Conservation (phyloP, 53 echinoderm and acorn worm genomes). For the Paelopatides confundens region DNA sequence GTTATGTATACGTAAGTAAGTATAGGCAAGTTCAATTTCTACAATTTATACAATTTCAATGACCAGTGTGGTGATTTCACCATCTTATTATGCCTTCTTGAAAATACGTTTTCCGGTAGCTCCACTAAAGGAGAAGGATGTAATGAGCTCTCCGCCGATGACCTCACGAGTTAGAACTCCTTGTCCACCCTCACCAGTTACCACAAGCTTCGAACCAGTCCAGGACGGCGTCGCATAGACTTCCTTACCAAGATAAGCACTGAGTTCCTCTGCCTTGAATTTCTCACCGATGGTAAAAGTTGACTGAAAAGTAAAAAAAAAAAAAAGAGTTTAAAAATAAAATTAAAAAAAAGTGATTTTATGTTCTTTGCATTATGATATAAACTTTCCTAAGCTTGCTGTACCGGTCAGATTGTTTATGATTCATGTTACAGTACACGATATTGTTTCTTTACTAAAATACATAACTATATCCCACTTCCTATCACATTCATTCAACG, state of each 20-base stretch:
- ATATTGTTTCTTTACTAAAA: too few species aligned
- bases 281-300: slow-evolving; percentile 61
- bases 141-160: slow-evolving; percentile 72
- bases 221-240: slow-evolving; percentile 74
- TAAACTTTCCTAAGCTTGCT: too few species aligned
- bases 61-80: not conserved
- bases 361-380: too few species aligned
- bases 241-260: slow-evolving; percentile 71
- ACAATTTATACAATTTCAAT: not conserved
- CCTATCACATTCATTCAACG: too few species aligned
- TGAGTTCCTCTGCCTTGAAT: slow-evolving; percentile 76
- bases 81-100: slow-evolving; percentile 71
- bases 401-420: too few species aligned
- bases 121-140: slow-evolving; percentile 70
- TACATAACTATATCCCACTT: too few species aligned
- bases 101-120: slow-evolving; percentile 72
- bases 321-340: not conserved
- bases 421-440: too few species aligned
- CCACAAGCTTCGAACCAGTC: slow-evolving; percentile 72
- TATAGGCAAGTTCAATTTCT: too few species aligned
- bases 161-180: slow-evolving; percentile 65
- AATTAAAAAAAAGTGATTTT: not conserved
- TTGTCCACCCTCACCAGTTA: slow-evolving; percentile 76
- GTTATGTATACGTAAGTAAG: too few species aligned
- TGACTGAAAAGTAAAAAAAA: slow-evolving; percentile 9